Conservation (phyloP, 2,113 vertebrate genomes). For the Salvator merianae region DNA sequence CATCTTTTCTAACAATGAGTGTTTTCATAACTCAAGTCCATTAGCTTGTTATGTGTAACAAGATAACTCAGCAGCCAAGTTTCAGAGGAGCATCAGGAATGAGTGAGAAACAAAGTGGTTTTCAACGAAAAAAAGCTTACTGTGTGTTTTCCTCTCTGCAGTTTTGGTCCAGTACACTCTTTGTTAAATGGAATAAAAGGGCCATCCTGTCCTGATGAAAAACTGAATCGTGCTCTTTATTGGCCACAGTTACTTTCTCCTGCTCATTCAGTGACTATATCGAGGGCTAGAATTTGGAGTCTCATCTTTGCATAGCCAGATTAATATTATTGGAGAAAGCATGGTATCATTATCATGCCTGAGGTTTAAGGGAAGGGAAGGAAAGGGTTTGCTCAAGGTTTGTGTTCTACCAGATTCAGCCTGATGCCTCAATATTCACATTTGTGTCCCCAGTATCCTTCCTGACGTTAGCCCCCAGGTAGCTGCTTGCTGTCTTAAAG, state of each 20-base stretch:
- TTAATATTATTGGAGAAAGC: background rate
- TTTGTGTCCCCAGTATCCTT: background rate
- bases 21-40: slow-evolving; percentile 26
- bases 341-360: background rate
- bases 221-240: background rate
- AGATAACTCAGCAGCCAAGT: background rate
- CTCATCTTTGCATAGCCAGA: background rate
- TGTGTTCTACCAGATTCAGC: background rate
- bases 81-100: background rate
- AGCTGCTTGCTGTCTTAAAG: background rate
- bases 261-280: background rate
- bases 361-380: background rate
- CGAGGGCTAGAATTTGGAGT: background rate
- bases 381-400: background rate
- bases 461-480: too few species aligned
- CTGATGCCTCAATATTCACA: background rate
- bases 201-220: background rate
- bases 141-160: background rate
- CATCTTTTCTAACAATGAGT: background rate
- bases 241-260: background rate
- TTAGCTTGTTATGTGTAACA: slow-evolving; percentile 12
- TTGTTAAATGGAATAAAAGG: background rate
- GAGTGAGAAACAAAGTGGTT: background rate
- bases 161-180: background rate
- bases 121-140: background rate